Conservation (phyloP, 1,140 invertebrate species). For the Nasonia giraulti region DNA sequence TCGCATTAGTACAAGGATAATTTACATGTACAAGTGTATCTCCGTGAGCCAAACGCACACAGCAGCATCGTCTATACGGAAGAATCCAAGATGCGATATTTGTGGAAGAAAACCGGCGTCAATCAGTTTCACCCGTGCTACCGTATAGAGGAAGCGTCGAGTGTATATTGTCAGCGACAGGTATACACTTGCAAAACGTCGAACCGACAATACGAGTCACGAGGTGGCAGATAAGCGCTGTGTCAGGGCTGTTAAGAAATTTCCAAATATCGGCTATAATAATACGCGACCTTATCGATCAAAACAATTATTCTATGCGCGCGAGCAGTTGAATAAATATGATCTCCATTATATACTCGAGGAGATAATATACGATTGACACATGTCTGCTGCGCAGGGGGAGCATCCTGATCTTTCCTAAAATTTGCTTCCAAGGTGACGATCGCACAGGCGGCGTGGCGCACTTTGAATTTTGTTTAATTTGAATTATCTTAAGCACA, state of each 20-base stretch:
- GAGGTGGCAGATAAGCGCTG: neutral
- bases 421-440: too few relatives aligned
- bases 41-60: neutral
- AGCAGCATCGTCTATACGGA: neutral
- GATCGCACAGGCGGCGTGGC: too few relatives aligned
- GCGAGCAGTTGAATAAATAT: conserved; percentile 2
- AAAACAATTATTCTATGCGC: neutral
- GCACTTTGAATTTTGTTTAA: too few relatives aligned
- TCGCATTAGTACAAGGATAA: neutral
- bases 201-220: neutral
- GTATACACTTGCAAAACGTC: neutral
- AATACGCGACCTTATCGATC: neutral
- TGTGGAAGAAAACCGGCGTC: too few relatives aligned
- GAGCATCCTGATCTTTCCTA: too few relatives aligned
- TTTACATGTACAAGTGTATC: neutral
- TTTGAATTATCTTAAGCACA: too few relatives aligned
- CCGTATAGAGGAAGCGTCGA: too few relatives aligned
- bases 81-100: neutral
- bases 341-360: neutral
- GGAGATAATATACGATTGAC: neutral
- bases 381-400: too few relatives aligned
- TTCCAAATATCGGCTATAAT: neutral
- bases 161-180: too few relatives aligned
- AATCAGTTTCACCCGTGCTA: too few relatives aligned
- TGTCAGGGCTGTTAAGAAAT: neutral